Evolutionary conservation across 2,888 invertebrate species (phyloP).

Genomic region (Orgyia antiqua): DNA sequence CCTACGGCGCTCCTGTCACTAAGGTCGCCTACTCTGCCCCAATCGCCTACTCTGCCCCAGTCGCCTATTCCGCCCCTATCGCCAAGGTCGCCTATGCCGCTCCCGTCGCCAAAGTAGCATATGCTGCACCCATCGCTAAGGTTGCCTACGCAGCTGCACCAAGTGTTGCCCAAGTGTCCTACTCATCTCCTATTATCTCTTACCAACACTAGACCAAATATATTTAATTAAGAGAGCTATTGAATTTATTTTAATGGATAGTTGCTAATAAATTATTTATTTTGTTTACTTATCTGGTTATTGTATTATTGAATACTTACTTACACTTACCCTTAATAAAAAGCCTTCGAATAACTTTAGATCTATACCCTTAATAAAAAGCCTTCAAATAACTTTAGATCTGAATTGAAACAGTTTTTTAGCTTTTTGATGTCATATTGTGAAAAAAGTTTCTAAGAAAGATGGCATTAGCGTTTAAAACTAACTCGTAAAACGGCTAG

Average conservation of each 20-base stretch:
- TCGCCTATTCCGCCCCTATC: conserved; percentile 21
- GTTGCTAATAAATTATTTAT: conserved; percentile 22
- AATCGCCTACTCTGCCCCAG: conserved; percentile 31
- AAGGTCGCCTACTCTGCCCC: conserved; percentile 37
- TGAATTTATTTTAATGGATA: conserved; percentile 6
- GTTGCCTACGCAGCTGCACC: conserved; percentile 36
- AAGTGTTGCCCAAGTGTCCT: no score
- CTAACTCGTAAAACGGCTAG: no score
- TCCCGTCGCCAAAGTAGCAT: conserved; percentile 30
- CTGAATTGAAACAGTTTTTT: no score
- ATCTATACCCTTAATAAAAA: no score
- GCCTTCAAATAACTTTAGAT: no score
- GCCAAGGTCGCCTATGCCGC: conserved; percentile 36
- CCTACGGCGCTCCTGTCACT: conserved; percentile 36
- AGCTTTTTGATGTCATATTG: no score
- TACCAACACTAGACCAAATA: conserved; percentile 51
- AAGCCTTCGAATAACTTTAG: no score
- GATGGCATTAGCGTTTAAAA: no score
- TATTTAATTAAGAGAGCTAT: conserved; percentile 3
- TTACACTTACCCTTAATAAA: no score
- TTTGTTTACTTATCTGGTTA: no score
- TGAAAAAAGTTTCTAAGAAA: no score
- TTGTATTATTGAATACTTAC: no score
- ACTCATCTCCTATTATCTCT: conserved; percentile 52
- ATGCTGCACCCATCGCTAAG: conserved; percentile 32